Percentiles rank a stretch among this genome's conserved stretches.
Evolutionary conservation across 1,140 invertebrate species (phyloP).

Genomic region (Drosophila subpulchrella): DNA sequence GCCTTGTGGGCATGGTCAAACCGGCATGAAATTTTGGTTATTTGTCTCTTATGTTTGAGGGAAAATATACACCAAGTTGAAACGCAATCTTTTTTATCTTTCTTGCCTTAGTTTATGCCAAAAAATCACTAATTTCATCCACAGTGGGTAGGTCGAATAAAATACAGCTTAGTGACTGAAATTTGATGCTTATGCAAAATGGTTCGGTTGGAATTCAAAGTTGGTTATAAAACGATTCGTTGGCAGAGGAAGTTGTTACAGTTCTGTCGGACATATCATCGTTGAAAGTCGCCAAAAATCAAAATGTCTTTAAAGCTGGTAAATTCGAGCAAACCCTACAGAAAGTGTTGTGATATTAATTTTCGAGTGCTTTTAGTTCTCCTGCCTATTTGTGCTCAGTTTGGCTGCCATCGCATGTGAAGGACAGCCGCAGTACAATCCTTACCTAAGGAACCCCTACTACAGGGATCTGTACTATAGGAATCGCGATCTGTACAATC

Average conservation of each 20-base stretch:
- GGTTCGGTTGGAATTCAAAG: slow-evolving; percentile 18
- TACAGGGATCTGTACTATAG: slow-evolving; percentile 70
- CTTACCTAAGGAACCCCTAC: slow-evolving; percentile 57
- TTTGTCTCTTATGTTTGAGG: too few species aligned
- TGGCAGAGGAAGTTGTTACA: slow-evolving; percentile 53
- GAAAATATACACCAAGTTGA: too few species aligned
- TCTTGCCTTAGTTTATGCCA: too few species aligned
- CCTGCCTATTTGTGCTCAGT: slow-evolving; percentile 48
- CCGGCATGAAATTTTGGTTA: too few species aligned
- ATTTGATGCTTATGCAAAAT: slow-evolving; percentile 55
- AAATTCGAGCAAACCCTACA: slow-evolving; percentile 20
- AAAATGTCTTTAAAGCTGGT: slow-evolving; percentile 69
- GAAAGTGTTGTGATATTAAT: slow-evolving; percentile 17
- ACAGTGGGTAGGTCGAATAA: slow-evolving; percentile 25
- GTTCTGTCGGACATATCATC: slow-evolving; percentile 60
- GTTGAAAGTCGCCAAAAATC: slow-evolving; percentile 20
- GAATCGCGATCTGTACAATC: slow-evolving; percentile 76
- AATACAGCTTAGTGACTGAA: slow-evolving; percentile 61
- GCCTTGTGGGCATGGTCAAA: too few species aligned
- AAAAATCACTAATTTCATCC: too few species aligned
- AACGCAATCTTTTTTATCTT: too few species aligned
- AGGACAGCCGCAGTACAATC: slow-evolving; percentile 63
- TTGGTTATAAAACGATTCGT: slow-evolving; percentile 64
- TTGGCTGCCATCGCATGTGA: slow-evolving; percentile 46
- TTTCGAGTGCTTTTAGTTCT: slow-evolving; percentile 37